Conservation (phyloP, 2,888 invertebrate species). For the Cistogaster globosa region DNA sequence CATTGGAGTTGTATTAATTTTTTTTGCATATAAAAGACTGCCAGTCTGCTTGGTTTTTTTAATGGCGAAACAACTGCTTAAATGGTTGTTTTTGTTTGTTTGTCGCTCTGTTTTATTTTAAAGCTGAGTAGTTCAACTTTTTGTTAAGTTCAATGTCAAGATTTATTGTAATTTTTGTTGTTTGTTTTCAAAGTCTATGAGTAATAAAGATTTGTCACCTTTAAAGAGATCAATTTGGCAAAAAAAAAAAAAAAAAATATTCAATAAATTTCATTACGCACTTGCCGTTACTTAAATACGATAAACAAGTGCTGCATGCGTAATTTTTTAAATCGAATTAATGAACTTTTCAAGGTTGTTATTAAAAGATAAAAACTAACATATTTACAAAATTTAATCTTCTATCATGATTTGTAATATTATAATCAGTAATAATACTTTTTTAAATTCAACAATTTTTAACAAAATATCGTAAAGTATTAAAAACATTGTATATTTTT, state of each 20-base stretch:
- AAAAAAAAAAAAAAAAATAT: not conserved
- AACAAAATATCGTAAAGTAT: too few species aligned
- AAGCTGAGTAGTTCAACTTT: not conserved
- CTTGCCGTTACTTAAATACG: not conserved
- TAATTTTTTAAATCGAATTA: constrained; percentile 74
- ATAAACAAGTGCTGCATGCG: constrained; percentile 17
- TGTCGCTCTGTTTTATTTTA: not conserved
- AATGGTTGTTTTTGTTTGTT: not conserved
- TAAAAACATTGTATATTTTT: too few species aligned
- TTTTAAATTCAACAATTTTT: too few species aligned
- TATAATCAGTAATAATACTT: not conserved
- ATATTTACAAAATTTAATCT: too few species aligned
- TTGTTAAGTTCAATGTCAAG: constrained; percentile 51
- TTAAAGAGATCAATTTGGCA: not conserved
- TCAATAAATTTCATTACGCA: constrained; percentile 13
- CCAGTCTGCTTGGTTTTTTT: not conserved
- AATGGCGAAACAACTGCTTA: constrained; percentile 13
- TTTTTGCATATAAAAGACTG: not conserved
- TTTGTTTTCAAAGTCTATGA: not conserved
- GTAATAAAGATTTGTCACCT: constrained; percentile 5
- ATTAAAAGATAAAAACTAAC: not conserved
- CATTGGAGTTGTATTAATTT: constrained; percentile 16
- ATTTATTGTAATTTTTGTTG: not conserved
- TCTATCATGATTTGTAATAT: too few species aligned
- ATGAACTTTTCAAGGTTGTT: constrained; percentile 80